Conservation (phyloP, 2,113 vertebrate genomes). For the Dromas ardeola region DNA sequence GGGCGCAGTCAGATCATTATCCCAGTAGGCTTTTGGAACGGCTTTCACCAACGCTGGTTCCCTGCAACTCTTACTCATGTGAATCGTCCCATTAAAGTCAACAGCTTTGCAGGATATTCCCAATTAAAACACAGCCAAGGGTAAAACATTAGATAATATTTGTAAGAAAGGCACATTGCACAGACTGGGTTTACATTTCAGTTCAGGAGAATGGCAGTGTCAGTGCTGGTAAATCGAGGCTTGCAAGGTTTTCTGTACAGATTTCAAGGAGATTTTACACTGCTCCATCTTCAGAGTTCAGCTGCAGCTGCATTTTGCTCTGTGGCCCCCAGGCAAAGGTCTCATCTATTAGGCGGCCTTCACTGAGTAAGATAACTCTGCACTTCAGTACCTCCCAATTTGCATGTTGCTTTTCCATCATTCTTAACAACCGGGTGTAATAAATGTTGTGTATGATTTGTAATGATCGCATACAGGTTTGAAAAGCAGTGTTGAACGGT, state of each 20-base stretch:
- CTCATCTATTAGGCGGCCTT: neutral
- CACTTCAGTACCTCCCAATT: neutral
- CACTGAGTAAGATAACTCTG: neutral
- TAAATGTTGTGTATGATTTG: neutral
- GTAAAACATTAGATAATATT: neutral
- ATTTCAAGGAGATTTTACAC: neutral
- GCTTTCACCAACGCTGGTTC: neutral
- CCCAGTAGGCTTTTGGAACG: neutral
- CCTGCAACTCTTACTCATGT: neutral
- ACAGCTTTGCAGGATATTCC: neutral
- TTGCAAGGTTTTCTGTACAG: neutral
- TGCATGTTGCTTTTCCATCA: neutral
- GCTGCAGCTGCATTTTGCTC: neutral
- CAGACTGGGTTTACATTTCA: neutral
- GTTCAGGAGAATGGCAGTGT: neutral
- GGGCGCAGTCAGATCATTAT: neutral
- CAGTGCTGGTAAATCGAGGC: neutral
- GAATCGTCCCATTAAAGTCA: neutral
- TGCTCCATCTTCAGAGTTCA: neutral
- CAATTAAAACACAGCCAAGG: conserved; percentile 1
- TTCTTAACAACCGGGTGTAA: neutral
- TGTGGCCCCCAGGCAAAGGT: neutral
- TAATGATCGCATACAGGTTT: neutral
- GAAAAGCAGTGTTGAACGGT: neutral
- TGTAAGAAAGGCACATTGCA: neutral